phyloP scores from a whole-genome alignment of 2,888 invertebrate genomes.

The Tineola bisselliella region DNA sequence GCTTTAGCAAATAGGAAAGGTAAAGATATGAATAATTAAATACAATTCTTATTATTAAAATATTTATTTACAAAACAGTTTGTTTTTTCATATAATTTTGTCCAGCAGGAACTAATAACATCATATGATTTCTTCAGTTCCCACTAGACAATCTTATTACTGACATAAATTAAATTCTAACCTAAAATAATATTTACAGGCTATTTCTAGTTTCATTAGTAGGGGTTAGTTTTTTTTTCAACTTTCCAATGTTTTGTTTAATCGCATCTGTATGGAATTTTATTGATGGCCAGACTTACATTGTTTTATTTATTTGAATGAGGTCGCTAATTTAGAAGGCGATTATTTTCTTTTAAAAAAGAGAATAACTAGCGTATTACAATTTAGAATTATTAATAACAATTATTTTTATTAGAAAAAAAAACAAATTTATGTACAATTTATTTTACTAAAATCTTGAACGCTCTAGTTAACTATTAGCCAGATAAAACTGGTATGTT shows the following conservation, averaged over 20 bases:
- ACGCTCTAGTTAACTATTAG: not conserved
- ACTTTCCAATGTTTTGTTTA: not conserved
- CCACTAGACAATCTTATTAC: constrained; percentile 29
- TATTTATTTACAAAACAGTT: constrained; percentile 54
- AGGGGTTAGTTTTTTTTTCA: not conserved
- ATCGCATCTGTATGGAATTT: not conserved
- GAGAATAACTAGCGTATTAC: constrained; percentile 2
- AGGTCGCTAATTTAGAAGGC: not conserved
- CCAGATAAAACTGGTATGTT: too few relatives aligned
- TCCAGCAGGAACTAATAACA: not conserved
- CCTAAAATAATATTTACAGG: constrained; percentile 56
- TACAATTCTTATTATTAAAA: constrained; percentile 14
- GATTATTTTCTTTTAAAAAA: constrained; percentile 1
- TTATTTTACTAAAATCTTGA: too few relatives aligned
- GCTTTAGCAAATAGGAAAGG: not conserved
- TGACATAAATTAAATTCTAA: constrained; percentile 56
- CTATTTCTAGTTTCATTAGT: not conserved
- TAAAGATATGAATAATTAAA: not conserved
- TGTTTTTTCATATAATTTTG: not conserved
- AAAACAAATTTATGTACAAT: too few relatives aligned
- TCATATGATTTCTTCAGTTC: not conserved
- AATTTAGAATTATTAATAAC: too few relatives aligned
- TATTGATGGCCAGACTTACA: not conserved
- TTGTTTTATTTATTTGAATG: not conserved
- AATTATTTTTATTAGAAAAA: too few relatives aligned